Percentiles rank a stretch among this genome's conserved stretches.
These are phyloP conservation scores for Proisotoma minuta DNA, from an alignment of 2,888 invertebrate genomes.

Conservation along the genomic window DNA sequence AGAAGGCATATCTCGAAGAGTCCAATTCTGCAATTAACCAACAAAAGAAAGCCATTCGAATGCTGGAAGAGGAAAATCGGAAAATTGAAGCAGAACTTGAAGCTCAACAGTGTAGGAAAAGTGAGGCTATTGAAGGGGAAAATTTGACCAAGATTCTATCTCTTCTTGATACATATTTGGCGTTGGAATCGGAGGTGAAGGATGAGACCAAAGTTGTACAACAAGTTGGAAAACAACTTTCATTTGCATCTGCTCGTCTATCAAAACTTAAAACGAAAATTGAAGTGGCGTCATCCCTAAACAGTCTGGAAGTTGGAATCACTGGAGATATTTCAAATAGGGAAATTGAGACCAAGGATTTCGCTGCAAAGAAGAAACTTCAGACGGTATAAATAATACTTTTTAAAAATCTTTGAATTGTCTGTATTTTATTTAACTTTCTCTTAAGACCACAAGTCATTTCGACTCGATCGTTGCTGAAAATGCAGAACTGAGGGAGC, in stretches of 20 bases:
- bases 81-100: constrained; percentile 41
- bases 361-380: constrained; percentile 39
- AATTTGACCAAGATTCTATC: constrained; percentile 28
- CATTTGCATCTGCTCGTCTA: constrained; percentile 49
- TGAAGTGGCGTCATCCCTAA: constrained; percentile 49
- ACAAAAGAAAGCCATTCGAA: constrained; percentile 39
- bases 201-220: constrained; percentile 31
- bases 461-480: constrained; percentile 44
- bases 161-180: constrained; percentile 48
- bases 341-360: constrained; percentile 36
- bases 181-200: constrained; percentile 32
- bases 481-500: constrained; percentile 30
- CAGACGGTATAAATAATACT: constrained; percentile 36
- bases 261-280: constrained; percentile 52
- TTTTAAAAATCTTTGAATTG: not conserved
- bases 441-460: constrained; percentile 40
- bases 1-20: constrained; percentile 45
- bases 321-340: constrained; percentile 49
- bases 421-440: not conserved
- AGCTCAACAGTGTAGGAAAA: constrained; percentile 27
- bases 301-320: constrained; percentile 54
- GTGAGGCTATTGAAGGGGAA: constrained; percentile 31
- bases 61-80: constrained; percentile 36
- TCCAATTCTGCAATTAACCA: constrained; percentile 41
- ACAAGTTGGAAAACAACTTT: constrained; percentile 37